phyloP scores from a whole-genome alignment of 2,113 vertebrate genomes.

The Melanocharis versteri region DNA sequence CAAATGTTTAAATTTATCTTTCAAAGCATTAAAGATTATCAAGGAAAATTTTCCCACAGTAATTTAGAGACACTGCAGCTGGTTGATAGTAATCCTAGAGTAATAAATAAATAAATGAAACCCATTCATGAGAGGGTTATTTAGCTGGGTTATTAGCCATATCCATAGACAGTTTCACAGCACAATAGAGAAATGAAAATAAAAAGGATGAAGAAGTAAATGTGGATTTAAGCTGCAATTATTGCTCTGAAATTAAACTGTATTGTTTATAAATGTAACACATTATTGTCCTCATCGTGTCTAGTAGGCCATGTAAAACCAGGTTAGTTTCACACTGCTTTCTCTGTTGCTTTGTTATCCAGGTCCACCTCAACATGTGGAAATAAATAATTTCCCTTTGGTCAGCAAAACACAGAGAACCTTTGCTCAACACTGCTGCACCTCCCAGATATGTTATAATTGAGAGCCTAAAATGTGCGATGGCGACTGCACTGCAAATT shows the following conservation, averaged over 20 bases:
- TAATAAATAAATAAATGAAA: slow-evolving; percentile 50
- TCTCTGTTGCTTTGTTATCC: slow-evolving; percentile 27
- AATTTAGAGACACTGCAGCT: slow-evolving; percentile 50
- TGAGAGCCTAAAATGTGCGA: background rate
- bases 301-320: slow-evolving; percentile 82
- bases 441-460: background rate
- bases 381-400: slow-evolving; percentile 17
- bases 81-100: slow-evolving; percentile 60
- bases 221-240: slow-evolving; percentile 67
- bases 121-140: slow-evolving; percentile 83
- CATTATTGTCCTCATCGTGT: slow-evolving; percentile 60
- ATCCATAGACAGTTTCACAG: slow-evolving; percentile 77
- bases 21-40: background rate
- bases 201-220: slow-evolving; percentile 75
- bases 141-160: slow-evolving; percentile 81
- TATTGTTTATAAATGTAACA: slow-evolving; percentile 56
- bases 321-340: slow-evolving; percentile 78
- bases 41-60: slow-evolving; percentile 18
- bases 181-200: slow-evolving; percentile 77
- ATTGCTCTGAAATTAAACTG: slow-evolving; percentile 64
- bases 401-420: slow-evolving; percentile 1
- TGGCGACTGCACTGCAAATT: background rate
- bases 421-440: background rate
- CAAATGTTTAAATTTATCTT: background rate
- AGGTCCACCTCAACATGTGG: background rate